Conservation (phyloP, 2,113 vertebrate species). For the Coturnix japonica region DNA sequence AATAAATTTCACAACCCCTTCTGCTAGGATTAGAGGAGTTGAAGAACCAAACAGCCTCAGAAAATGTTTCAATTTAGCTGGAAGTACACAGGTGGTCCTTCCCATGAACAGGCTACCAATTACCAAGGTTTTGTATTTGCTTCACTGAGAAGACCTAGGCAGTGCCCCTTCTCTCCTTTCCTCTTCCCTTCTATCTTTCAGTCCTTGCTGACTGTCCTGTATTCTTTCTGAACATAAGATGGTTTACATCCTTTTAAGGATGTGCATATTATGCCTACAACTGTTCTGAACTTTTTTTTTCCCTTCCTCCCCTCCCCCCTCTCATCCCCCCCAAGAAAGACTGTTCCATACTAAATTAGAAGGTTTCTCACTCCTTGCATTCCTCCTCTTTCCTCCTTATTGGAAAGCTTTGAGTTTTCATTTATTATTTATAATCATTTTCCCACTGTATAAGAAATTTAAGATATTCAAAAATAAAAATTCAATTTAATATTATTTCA, state of each 20-base stretch:
- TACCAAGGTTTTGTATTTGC: not conserved
- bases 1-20: not conserved
- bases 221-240: not conserved
- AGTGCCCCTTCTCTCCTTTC: too few relatives aligned
- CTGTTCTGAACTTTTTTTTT: not conserved
- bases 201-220: not conserved
- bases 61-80: not conserved
- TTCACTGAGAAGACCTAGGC: not conserved
- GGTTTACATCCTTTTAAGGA: not conserved
- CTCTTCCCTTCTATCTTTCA: too few relatives aligned
- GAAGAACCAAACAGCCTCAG: not conserved
- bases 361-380: not conserved
- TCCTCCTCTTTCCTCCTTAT: not conserved
- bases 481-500: not conserved
- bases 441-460: not conserved
- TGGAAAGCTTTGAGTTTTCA: not conserved
- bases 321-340: constrained; percentile 14
- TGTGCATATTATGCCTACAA: not conserved
- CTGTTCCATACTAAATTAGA: not conserved
- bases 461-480: constrained; percentile 26
- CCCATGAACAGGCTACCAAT: not conserved
- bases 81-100: not conserved
- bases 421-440: constrained; percentile 54
- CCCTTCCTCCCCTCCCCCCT: too few relatives aligned
- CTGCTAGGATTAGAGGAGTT: not conserved